These are phyloP conservation scores for Macroglossus sobrinus DNA, from an alignment of 2,113 vertebrate species.

Conservation along the genomic window DNA sequence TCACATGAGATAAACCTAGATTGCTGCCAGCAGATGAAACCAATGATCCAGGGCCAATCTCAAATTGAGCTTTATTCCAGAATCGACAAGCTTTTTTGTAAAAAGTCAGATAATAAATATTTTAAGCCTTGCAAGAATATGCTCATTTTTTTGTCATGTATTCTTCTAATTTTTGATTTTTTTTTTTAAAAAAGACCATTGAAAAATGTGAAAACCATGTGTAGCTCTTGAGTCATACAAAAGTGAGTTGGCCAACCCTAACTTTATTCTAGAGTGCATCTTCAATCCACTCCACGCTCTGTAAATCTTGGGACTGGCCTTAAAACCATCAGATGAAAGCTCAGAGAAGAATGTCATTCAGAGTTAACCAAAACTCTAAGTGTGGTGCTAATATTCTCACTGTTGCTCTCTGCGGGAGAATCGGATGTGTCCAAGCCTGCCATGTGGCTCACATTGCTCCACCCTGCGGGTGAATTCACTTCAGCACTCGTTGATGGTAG, in stretches of 20 bases:
- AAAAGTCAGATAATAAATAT: background rate
- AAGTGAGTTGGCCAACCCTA: background rate
- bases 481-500: background rate
- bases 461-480: background rate
- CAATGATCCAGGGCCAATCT: background rate
- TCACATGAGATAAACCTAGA: background rate
- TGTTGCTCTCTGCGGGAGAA: background rate
- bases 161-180: background rate
- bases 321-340: background rate
- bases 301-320: background rate
- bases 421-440: background rate
- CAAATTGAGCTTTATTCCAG: background rate
- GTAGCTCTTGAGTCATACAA: background rate
- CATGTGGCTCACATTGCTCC: background rate
- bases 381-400: background rate
- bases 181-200: background rate
- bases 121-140: background rate
- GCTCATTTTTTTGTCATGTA: background rate
- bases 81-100: background rate
- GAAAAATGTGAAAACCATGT: background rate
- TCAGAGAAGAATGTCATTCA: background rate
- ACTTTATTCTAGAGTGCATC: background rate
- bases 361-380: background rate
- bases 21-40: background rate
- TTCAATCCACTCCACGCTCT: background rate